Evolutionary conservation across 2,888 invertebrate species (phyloP), one percentile per base, ranked within the genome.

Genomic region (Cactoblastis cactorum): DNA sequence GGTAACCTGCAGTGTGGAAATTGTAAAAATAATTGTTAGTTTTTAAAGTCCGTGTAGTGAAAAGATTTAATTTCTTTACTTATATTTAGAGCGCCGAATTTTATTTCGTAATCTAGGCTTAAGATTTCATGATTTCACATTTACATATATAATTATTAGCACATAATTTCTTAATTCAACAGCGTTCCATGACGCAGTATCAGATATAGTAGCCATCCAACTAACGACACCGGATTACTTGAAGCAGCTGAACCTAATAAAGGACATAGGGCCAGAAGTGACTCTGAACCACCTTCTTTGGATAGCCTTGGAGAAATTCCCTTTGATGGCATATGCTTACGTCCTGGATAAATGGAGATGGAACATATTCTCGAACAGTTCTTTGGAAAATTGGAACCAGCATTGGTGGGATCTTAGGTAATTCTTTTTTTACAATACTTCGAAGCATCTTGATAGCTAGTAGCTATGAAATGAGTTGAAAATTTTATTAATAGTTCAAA

Each of bases 141-240:
- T n/a, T n/a, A n/a, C n/a, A n/a, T n/a, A n/a, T n/a, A n/a, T n/a
- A n/a, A n/a, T n/a, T n/a, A n/a, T n/a, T n/a, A n/a, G n/a, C n/a
- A n/a, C n/a, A n/a, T n/a, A n/a, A n/a, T n/a, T n/a, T n/a, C n/a
- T n/a, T n/a, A n/a, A n/a, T n/a, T n/a, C n/a, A n/a, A n/a, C 74
- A 91, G 93, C 92, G 56, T 93, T 93, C 63, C 92, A 92, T 69
- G 92, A 93, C 69, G 92, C 92, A 22, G 83, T 93, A 47, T 92
- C 93, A 0, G 92, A 93, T 58, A 91, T 92, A 17, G 86, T 92
- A 9, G 91, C 92, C 4, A 71, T 92, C 14, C 92, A 92, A 38
- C 78, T 92, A 38, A 83, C 88, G n/a, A 85, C 89, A 11, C 91
- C 91, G 0, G 73, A 83, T 22, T 87, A 91, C 65, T 69, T 92